A percentile compares a stretch with the other conserved stretches of the same genome.
These are phyloP conservation scores for Andrena hattorfiana DNA, from an alignment of 2,888 invertebrate species.

Conservation along the genomic window DNA sequence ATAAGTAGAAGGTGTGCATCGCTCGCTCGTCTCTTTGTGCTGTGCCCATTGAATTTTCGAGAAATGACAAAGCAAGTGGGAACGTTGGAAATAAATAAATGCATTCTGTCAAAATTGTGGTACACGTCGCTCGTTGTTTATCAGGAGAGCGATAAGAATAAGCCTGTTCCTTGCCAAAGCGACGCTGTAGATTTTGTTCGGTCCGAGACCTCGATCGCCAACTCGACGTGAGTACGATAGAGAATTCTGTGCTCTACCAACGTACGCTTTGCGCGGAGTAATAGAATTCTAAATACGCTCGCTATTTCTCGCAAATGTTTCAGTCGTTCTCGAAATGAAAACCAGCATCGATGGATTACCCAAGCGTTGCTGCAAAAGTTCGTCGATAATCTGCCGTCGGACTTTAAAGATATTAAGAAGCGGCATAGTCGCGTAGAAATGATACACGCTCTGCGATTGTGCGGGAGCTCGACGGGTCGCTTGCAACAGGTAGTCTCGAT, in stretches of 20 bases:
- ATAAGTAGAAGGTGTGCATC: slow-evolving; percentile 4
- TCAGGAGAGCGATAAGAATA: slow-evolving; percentile 54
- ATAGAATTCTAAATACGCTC: neutral
- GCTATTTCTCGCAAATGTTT: slow-evolving; percentile 10
- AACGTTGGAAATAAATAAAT: slow-evolving; percentile 73
- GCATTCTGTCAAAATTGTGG: slow-evolving; percentile 79
- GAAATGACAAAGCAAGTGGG: slow-evolving; percentile 73
- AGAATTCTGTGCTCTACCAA: neutral
- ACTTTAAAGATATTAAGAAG: slow-evolving; percentile 54
- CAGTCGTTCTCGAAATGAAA: slow-evolving; percentile 54
- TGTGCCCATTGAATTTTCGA: slow-evolving; percentile 5
- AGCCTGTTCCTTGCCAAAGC: slow-evolving; percentile 31
- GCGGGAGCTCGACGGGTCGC: slow-evolving; percentile 23
- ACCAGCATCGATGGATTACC: slow-evolving; percentile 74
- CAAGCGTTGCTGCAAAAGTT: slow-evolving; percentile 69
- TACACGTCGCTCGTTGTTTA: slow-evolving; percentile 77
- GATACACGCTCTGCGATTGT: slow-evolving; percentile 52
- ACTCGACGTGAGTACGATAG: slow-evolving; percentile 53
- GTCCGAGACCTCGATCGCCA: slow-evolving; percentile 39
- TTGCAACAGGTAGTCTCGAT: slow-evolving; percentile 66
- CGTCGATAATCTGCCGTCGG: slow-evolving; percentile 51
- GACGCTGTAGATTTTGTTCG: slow-evolving; percentile 36
- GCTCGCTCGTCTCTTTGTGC: slow-evolving; percentile 16
- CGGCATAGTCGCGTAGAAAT: slow-evolving; percentile 67
- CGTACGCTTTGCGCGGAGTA: too few relatives aligned